Percentiles rank a stretch among this genome's conserved stretches.
phyloP scores from a whole-genome alignment of 2,113 vertebrate species.

The Leptosomus discolor region DNA sequence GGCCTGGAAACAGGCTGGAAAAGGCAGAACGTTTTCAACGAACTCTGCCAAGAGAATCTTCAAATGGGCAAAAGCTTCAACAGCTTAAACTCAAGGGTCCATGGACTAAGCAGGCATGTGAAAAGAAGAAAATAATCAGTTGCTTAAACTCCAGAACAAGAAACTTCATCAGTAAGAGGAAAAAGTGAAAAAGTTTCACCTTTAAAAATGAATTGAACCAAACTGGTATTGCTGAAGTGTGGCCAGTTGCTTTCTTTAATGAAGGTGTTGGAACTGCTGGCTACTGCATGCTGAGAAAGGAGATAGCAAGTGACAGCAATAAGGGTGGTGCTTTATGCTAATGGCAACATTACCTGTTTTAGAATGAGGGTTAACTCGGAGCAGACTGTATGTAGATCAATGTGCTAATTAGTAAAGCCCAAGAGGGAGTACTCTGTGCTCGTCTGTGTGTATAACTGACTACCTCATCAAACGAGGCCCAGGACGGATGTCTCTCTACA shows the following conservation, averaged over 20 bases:
- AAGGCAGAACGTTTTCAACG: neutral
- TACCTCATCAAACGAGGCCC: neutral
- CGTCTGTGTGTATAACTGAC: neutral
- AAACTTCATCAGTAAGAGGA: neutral
- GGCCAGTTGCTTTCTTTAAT: neutral
- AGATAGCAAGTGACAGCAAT: neutral
- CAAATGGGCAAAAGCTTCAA: neutral
- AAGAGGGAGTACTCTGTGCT: neutral
- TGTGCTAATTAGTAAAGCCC: neutral
- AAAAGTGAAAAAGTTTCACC: neutral
- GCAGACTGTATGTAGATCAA: neutral
- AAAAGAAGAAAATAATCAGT: neutral
- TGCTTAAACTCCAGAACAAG: neutral
- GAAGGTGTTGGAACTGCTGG: neutral
- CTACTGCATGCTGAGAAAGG: neutral
- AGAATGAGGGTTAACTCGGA: neutral
- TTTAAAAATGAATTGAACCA: neutral
- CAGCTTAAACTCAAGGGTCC: neutral
- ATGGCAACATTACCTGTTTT: neutral
- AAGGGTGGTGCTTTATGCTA: neutral
- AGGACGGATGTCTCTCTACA: neutral
- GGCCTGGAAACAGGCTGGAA: neutral
- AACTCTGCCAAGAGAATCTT: neutral
- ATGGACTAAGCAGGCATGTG: fast-evolving
- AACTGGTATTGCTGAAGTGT: neutral